Base-by-base conservation (phyloP, 2,113 vertebrate genomes). In the Dipodomys stephensi region DNA sequence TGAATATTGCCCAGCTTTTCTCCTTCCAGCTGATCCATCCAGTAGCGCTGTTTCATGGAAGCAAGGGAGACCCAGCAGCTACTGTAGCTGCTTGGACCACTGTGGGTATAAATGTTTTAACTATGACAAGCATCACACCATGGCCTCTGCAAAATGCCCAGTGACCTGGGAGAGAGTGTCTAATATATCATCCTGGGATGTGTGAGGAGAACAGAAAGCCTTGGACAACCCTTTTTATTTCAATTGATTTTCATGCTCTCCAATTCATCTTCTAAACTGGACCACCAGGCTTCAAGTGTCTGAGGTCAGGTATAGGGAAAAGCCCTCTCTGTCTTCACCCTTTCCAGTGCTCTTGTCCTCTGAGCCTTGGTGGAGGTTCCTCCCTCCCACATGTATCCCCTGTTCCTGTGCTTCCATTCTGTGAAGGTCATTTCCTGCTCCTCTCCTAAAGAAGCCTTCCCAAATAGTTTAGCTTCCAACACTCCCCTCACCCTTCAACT, bases 341-440 rank as follows among this genome's bases (percentile, higher is more conserved):
- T 2, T 27, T 28, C 15, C 32, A 11, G 12, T 46, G 10, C 22
- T 16, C 53, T 57, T 13, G 15, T 25, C 16, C 30, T 30, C 13
- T 39, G 1, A 11, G 2, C 20, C 57, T 27, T 32, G 15, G 62
- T 8, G 11, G 12, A 1, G 2, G 16, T 0, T 39, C 28, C 30
- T 65, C 12, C 25, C 69, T 87, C 25, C 53, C 7, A 23, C 3
- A 32, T 30, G 15, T 57, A 13, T 1, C 2, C 0, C 22, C 30
- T 4, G 13, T 8, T 65, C 13, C 57, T 5, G 5, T 25, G 1
- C 28, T 67, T 20, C 69, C 53, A 27, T 64, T 77, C 32, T 62
- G 2, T 6, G 5, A 64, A 25, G 6, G 4, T 7, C 9, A 27
- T 15, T 5, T 32, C 6, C 28, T 65, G 9, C 9, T 6, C 1